phyloP scores from a whole-genome alignment of 2,888 invertebrate species.

The Noctua janthe region DNA sequence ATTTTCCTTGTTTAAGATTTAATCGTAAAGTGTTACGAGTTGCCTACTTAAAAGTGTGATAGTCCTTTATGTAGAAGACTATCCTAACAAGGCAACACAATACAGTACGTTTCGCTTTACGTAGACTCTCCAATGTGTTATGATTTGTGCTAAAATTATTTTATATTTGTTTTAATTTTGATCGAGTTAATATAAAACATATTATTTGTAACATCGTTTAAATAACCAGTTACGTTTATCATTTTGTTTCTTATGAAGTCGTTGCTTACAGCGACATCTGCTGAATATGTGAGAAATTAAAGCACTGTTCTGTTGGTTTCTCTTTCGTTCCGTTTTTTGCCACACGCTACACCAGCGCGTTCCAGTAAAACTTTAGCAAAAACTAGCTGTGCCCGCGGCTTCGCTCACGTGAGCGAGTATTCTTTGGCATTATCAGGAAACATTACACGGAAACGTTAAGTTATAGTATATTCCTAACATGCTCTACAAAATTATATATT shows the following conservation, averaged over 20 bases:
- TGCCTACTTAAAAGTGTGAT: fast-evolving
- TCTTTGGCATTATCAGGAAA: too few relatives aligned
- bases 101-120: constrained; percentile 17
- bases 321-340: neutral
- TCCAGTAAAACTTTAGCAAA: neutral
- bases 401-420: too few relatives aligned
- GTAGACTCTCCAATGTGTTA: constrained; percentile 15
- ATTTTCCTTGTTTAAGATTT: neutral
- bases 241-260: neutral
- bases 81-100: constrained; percentile 29
- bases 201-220: neutral
- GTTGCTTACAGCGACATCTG: neutral
- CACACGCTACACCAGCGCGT: neutral
- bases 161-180: neutral
- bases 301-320: neutral
- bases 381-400: too few relatives aligned
- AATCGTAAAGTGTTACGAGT: neutral
- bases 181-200: neutral
- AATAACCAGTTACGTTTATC: neutral
- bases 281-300: neutral
- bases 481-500: too few relatives aligned
- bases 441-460: too few relatives aligned
- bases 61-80: constrained; percentile 9
- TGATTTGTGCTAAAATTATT: too few relatives aligned
- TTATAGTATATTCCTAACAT: too few relatives aligned